These are phyloP conservation scores for Aspidiotus destructor DNA, from an alignment of 2,888 invertebrate species.

Conservation along the genomic window DNA sequence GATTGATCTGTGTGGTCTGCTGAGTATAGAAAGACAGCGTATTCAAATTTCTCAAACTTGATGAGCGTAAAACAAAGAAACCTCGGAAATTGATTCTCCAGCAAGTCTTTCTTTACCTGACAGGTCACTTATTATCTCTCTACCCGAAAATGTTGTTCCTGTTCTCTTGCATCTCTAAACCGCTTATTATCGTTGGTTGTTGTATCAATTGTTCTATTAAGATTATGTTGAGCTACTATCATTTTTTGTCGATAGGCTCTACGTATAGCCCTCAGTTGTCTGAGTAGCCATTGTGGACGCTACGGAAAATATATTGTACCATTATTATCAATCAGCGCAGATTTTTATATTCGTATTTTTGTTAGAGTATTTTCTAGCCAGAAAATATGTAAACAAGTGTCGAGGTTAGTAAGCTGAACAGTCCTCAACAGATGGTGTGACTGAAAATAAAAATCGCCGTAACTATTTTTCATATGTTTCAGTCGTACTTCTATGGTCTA, in stretches of 20 bases:
- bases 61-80: too few species aligned
- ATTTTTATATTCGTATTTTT: constrained; percentile 93
- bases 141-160: too few species aligned
- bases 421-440: not conserved
- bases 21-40: too few species aligned
- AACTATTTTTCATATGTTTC: constrained; percentile 37
- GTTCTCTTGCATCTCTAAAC: too few species aligned
- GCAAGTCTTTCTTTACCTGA: too few species aligned
- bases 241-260: constrained; percentile 55
- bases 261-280: constrained; percentile 80
- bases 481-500: constrained; percentile 81
- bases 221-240: too few species aligned
- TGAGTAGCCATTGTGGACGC: constrained; percentile 84
- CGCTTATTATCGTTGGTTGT: too few species aligned
- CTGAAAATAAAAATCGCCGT: not conserved
- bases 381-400: constrained; percentile 72
- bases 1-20: too few species aligned
- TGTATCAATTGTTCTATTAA: too few species aligned
- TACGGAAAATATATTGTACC: constrained; percentile 90
- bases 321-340: constrained; percentile 78
- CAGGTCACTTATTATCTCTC: too few species aligned
- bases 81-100: too few species aligned
- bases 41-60: too few species aligned
- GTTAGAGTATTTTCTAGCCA: constrained; percentile 74
- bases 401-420: constrained; percentile 49